phyloP scores from a whole-genome alignment of 2,888 invertebrate species.

The Phortica okadai region DNA sequence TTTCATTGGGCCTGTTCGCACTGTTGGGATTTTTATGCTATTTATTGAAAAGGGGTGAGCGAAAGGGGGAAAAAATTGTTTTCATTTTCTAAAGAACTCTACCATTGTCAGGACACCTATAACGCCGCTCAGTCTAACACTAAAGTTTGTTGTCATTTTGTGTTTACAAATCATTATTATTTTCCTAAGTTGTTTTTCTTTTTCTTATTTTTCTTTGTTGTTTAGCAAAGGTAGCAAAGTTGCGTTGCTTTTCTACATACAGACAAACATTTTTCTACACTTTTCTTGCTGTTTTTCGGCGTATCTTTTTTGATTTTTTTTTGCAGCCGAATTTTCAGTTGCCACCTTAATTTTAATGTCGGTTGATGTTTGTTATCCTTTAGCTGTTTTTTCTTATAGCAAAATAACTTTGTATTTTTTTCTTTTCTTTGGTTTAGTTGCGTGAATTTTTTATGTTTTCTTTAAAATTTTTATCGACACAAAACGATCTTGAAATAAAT shows the following conservation, averaged over 20 bases:
- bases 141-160: constrained; percentile 48
- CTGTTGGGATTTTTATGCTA: neutral
- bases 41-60: neutral
- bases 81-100: neutral
- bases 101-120: neutral
- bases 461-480: constrained; percentile 50
- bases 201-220: constrained; percentile 1
- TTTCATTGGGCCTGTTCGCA: constrained; percentile 3
- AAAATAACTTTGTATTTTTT: neutral
- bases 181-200: constrained; percentile 10
- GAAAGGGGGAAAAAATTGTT: neutral
- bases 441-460: constrained; percentile 41
- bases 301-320: neutral
- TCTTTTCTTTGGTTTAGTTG: neutral
- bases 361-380: constrained; percentile 44
- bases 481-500: constrained; percentile 7
- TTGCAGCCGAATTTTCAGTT: constrained; percentile 33
- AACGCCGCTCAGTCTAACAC: neutral
- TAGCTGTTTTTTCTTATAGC: neutral
- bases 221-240: constrained; percentile 3
- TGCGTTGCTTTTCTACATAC: neutral
- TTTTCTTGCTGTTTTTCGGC: neutral
- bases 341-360: constrained; percentile 58
- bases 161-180: constrained; percentile 70
- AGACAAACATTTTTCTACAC: neutral